phyloP scores from a whole-genome alignment of 2,888 invertebrate species.

The Eupithecia dodoneata region DNA sequence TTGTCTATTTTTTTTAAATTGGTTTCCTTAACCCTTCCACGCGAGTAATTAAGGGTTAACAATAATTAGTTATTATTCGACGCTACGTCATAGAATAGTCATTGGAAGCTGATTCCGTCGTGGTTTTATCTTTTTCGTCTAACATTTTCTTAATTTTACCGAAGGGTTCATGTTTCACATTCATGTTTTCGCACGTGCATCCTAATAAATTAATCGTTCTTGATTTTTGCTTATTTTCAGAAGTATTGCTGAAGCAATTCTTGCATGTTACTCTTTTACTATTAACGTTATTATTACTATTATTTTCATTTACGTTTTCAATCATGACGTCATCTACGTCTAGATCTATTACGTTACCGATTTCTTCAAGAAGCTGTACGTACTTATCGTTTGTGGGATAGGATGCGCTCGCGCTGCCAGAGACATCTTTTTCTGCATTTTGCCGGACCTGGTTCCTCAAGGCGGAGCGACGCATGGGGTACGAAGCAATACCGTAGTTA shows the following conservation, averaged over 20 bases:
- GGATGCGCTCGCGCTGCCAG: neutral
- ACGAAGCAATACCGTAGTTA: conserved; percentile 14
- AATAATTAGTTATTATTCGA: neutral
- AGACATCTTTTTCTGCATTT: neutral
- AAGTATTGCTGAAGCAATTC: neutral
- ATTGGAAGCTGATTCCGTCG: neutral
- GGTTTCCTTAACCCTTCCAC: too few species aligned
- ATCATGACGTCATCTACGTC: conserved; percentile 19
- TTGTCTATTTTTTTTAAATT: too few species aligned
- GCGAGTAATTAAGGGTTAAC: too few species aligned
- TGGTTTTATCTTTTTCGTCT: neutral
- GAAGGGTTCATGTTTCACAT: conserved; percentile 3
- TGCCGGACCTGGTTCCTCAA: neutral
- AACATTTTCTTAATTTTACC: conserved; percentile 1
- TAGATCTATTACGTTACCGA: conserved; percentile 13
- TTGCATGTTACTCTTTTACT: conserved; percentile 11
- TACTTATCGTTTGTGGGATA: conserved; percentile 1
- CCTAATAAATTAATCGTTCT: neutral
- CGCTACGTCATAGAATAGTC: neutral
- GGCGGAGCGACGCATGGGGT: neutral
- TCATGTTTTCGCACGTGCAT: conserved; percentile 8
- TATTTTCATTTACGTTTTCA: conserved; percentile 9
- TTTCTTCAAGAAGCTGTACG: conserved; percentile 6
- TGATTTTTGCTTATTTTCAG: neutral
- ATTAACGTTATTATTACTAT: neutral